Conservation (phyloP, 1,140 invertebrate genomes). For the Lucilia sericata region DNA sequence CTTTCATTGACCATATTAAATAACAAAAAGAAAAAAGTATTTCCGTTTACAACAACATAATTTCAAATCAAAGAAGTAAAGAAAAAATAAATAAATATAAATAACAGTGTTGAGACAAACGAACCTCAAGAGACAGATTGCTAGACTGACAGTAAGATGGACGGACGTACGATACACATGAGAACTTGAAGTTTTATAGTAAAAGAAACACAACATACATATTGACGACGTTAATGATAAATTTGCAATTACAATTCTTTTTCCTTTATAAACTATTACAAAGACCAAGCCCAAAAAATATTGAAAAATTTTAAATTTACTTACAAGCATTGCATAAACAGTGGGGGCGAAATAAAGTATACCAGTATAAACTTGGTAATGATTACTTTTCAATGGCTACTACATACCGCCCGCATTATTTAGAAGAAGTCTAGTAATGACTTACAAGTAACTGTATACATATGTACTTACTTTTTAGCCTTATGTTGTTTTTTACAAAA, state of each 20-base stretch:
- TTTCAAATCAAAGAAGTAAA: background rate
- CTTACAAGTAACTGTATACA: no score
- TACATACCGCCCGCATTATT: no score
- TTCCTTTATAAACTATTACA: background rate
- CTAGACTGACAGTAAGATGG: conserved; percentile 18
- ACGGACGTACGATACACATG: background rate
- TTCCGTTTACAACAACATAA: conserved; percentile 32
- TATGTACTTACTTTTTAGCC: no score
- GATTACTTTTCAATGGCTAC: no score
- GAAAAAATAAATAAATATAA: background rate
- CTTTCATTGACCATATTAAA: conserved; percentile 40
- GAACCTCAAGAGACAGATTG: background rate
- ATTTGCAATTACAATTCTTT: conserved; percentile 27
- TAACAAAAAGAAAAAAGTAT: conserved; percentile 31
- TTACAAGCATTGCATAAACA: no score
- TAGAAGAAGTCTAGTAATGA: no score
- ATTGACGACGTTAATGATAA: background rate
- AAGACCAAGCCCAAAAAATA: background rate
- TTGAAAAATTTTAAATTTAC: no score
- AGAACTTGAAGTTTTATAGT: background rate
- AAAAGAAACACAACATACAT: background rate
- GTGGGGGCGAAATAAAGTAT: no score
- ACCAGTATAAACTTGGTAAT: no score
- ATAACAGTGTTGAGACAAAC: background rate
- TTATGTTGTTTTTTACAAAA: no score